Base-by-base conservation (phyloP, 2,888 invertebrate species). In the Mechanitis mazaeus region DNA sequence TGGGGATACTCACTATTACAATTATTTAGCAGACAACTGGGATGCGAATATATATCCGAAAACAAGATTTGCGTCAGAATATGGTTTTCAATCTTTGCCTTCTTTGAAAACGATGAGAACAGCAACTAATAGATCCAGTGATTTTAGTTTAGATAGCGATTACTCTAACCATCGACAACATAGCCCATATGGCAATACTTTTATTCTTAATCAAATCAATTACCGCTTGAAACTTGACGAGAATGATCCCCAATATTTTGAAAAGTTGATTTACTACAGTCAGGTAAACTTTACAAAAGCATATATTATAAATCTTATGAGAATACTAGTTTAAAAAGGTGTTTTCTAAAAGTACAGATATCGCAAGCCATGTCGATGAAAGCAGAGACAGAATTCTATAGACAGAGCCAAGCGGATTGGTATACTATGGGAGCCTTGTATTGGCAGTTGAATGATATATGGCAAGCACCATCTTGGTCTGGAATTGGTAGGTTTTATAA, bases 381-480 rank as follows among this genome's bases (percentile, higher is more conserved):
- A 82, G 91, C 93, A 3, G 94, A 97, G 84, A 95, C 96, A 0
- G 98, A 98, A 77, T 91, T 92, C 64, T 97, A 97, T 80, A 91
- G 96, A 45, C 93, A 94, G 72, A 91, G 82, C 56, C 87, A 86
- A 72, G 75, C 73, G 1, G 80, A 84, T 56, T 91, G 90, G 90
- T 85, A 83, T 64, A 99, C 98, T 0, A 98, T 98, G 98, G 99
- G 99, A 0, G 97, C 98, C 0, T 89, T 99, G 59, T 99, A 98
- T 83, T 99, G 99, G 99, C 99, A 99, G 83, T 85, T 99, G 11
- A 98, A 99, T 80, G 98, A 99, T 80, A 95, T 98, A 45, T 99
- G 99, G 99, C 95, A 96, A 73, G 98, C 97, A 0, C 98, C 98
- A 0, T 96, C 98, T 0, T 99, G 99, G 99, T 94, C 97, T 4